These are phyloP conservation scores for Panthera leo DNA, from an alignment of 2,113 vertebrate species.

Conservation along the genomic window DNA sequence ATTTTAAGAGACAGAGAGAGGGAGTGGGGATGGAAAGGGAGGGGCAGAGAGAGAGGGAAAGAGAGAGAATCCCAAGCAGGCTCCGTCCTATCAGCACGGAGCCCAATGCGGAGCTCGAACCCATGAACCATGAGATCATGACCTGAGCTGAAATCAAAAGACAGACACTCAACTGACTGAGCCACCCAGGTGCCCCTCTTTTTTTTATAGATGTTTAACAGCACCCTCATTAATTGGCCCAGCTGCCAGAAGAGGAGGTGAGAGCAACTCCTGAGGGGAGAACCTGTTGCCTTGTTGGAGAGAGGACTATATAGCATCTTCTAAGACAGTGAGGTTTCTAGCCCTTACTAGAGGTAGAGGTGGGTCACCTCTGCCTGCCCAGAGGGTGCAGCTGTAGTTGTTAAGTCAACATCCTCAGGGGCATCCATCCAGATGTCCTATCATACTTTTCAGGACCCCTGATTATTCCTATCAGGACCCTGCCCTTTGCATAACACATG, in stretches of 20 bases:
- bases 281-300: not conserved
- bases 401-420: not conserved
- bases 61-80: too few relatives aligned
- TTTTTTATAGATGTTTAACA: not conserved
- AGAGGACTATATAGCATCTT: not conserved
- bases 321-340: not conserved
- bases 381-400: not conserved
- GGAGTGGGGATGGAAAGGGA: too few relatives aligned
- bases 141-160: too few relatives aligned
- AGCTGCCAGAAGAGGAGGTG: not conserved
- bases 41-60: too few relatives aligned
- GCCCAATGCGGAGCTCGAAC: too few relatives aligned
- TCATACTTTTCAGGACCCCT: not conserved
- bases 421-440: not conserved
- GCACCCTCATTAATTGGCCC: not conserved
- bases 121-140: too few relatives aligned
- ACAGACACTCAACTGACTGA: too few relatives aligned
- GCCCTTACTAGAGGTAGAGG: not conserved
- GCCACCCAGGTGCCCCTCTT: too few relatives aligned
- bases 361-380: not conserved
- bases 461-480: not conserved
- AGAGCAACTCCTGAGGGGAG: not conserved
- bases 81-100: too few relatives aligned
- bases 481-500: not conserved
- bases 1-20: too few relatives aligned